Evolutionary conservation across 2,888 invertebrate genomes (phyloP), one percentile per base, ranked within the genome.

Genomic region (Cabera pusaria): DNA sequence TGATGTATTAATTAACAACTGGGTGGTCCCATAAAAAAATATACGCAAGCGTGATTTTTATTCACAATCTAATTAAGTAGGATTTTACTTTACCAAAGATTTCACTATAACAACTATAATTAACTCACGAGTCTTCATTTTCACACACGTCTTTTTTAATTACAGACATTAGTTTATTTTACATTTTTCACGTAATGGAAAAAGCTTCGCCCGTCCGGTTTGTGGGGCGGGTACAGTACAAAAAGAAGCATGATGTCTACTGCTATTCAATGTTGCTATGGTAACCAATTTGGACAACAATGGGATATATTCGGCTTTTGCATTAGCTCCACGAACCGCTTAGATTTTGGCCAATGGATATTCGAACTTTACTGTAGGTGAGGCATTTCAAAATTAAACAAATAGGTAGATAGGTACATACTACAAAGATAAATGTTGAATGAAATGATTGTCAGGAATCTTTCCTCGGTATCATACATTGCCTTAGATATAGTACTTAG

Each of bases 181-280:
- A 19, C 19, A 11, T 24, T 17, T 32, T 3, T 27, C 23, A 36
- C 22, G 27, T 33, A 28, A 29, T 41, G 14, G 8, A 7, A n/a
- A 32, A 33, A 35, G 28, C 36, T 44, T 21, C 7, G 21, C 14
- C 22, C 38, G 45, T 47, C 38, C 34, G 32, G 42, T 37, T 31
- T 28, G 32, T 44, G n/a, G 51, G 38, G 52, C 44, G 49, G 29
- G 38, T 40, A 48, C 51, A 21, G 42, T 34, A 47, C 36, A 46
- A 57, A 51, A 56, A 52, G 49, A 49, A 36, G 42, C 47, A 53
- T 23, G 47, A 40, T 59, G 41, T 50, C 46, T 34, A 44, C 35
- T 56, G 76, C 64, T 79, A 83, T 85, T 87, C 86, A 84, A 86
- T 86, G 78, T 86, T 79, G 56, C 81, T 49, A 83, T 80, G 63